Evolutionary conservation across 1,140 invertebrate genomes (phyloP), one percentile per base, ranked within the genome.

Genomic region (Nephotettix cincticeps): DNA sequence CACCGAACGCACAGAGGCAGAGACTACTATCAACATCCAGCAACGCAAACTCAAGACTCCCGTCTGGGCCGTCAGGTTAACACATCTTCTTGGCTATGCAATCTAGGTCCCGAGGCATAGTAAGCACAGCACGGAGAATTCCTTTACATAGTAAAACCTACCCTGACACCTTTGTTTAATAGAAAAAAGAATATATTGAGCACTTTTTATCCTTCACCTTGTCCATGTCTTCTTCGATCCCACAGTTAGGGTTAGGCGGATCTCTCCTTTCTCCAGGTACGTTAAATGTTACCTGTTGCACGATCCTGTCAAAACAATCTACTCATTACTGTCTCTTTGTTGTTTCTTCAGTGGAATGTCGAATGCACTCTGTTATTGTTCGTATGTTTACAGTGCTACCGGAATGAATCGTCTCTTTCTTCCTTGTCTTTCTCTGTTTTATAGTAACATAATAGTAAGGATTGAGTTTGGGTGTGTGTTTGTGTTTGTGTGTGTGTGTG

Each of bases 11-110:
- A 40, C 27, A 23, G 61, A 56, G 71, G 69, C 51, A 69, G 58
- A 65, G 36, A 25, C 25, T 14, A 25, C 25, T 9, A 11, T 25
- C 64, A 56, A 43, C 70, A 66, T 23, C 47, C 61, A 32, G 17
- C 69, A 74, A 17, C 73, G 75, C 21, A 51, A 51, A 21, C 65
- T 77, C 14, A 71, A 75, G 43, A 71, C 76, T 51, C 75, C 76
- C 9, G 71, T 77, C 32, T 77, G 76, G 76, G 75, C 76, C 68
- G 47, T 51, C 47, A 76, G 76, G 76, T 76, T 66, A 68, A 68
- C n/a, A 51, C 43, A 45, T 19, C 66, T 68, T 47, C 66, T 68
- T 68, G 66, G 66, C 66, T 68, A 68, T 68, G 66, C 66, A 68
- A 68, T 68, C 66, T 68, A 68, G 66, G 66, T 68, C 45, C 66